Percentiles rank a stretch among this genome's conserved stretches.
Evolutionary conservation across 2,113 vertebrate species (phyloP).

Genomic region (Anhinga anhinga): DNA sequence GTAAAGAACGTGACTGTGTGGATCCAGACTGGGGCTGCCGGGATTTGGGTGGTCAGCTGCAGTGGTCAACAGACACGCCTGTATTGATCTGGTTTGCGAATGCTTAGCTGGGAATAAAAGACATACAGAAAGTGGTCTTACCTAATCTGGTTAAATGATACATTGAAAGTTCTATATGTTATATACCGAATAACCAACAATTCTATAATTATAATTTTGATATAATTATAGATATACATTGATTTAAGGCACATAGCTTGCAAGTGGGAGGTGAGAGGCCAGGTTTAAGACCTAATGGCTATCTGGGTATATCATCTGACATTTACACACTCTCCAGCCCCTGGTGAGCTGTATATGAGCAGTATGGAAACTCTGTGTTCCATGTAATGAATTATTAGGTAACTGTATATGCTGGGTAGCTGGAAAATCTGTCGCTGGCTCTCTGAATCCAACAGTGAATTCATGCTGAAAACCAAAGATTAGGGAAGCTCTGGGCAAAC

Average conservation of each 20-base stretch:
- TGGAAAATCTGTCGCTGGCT: background rate
- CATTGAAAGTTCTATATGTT: background rate
- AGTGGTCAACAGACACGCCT: background rate
- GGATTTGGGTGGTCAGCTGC: background rate
- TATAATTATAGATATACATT: background rate
- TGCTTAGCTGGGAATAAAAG: background rate
- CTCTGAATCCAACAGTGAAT: background rate
- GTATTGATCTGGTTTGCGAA: background rate
- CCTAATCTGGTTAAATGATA: background rate
- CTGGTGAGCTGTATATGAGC: background rate
- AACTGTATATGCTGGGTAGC: background rate
- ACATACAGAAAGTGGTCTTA: background rate
- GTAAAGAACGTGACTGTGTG: background rate
- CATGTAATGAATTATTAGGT: background rate
- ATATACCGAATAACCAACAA: background rate
- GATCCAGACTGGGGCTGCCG: background rate
- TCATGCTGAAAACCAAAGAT: background rate
- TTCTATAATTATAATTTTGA: background rate
- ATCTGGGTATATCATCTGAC: background rate
- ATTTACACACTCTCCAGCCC: background rate
- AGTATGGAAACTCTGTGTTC: background rate
- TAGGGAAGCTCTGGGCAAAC: background rate
- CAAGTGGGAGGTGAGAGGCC: background rate
- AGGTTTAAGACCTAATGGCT: background rate
- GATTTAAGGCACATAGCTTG: background rate